phyloP scores from a whole-genome alignment of 2,888 invertebrate genomes.

The Aquatica leii region DNA sequence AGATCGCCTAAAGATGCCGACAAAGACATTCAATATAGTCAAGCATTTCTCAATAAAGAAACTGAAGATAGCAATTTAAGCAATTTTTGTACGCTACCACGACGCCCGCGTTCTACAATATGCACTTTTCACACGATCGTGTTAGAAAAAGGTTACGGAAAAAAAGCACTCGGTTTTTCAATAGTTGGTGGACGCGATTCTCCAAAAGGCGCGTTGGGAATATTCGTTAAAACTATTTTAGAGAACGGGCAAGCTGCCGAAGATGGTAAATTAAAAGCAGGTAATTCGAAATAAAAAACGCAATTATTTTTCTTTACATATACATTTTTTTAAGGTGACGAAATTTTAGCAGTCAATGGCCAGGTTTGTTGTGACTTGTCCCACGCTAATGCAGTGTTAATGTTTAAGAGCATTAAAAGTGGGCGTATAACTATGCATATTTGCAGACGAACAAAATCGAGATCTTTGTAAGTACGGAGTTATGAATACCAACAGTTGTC shows the following conservation, averaged over 20 bases:
- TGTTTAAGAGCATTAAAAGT: constrained; percentile 81
- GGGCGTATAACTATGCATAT: constrained; percentile 80
- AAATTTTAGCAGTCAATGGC: constrained; percentile 83
- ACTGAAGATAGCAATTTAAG: constrained; percentile 50
- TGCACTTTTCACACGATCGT: constrained; percentile 77
- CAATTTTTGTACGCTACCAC: constrained; percentile 77
- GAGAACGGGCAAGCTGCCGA: constrained; percentile 85
- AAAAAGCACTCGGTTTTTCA: constrained; percentile 87
- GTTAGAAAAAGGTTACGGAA: constrained; percentile 81
- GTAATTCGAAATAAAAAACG: constrained; percentile 60
- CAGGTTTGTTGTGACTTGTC: constrained; percentile 81
- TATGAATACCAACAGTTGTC: too few species aligned
- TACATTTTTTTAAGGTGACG: constrained; percentile 69
- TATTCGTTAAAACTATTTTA: constrained; percentile 86
- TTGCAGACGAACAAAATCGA: constrained; percentile 63
- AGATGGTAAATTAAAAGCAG: constrained; percentile 82
- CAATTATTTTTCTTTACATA: too few species aligned
- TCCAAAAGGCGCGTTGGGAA: constrained; percentile 83
- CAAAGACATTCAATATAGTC: constrained; percentile 7
- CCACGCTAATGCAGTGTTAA: constrained; percentile 79
- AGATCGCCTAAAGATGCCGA: neutral
- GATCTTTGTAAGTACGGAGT: constrained; percentile 52
- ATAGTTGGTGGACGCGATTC: constrained; percentile 89
- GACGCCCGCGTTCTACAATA: constrained; percentile 73
- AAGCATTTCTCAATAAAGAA: constrained; percentile 9